A percentile compares a stretch with the other conserved stretches of the same genome.
Evolutionary conservation across 1,140 invertebrate genomes (phyloP).

Genomic region (Zophobas morio): DNA sequence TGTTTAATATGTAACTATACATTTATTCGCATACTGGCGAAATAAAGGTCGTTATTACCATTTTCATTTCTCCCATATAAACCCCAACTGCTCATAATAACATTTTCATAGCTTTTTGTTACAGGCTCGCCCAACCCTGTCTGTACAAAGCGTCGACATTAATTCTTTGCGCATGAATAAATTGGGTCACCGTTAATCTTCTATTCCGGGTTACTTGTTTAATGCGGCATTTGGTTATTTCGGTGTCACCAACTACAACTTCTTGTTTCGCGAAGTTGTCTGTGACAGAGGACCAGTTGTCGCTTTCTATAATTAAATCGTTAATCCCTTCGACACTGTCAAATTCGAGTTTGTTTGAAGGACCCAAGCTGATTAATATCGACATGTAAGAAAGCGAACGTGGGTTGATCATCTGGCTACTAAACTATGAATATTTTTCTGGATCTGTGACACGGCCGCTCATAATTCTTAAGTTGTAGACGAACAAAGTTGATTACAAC

Average conservation of each 20-base stretch:
- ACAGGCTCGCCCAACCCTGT: not conserved
- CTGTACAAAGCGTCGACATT: not conserved
- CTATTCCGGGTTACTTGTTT: not conserved
- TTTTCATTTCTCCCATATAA: too few species aligned
- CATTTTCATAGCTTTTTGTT: not conserved
- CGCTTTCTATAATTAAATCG: not conserved
- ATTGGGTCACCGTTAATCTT: slow-evolving; percentile 10
- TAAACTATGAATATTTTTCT: slow-evolving; percentile 1
- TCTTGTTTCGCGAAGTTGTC: not conserved
- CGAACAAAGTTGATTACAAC: slow-evolving; percentile 3
- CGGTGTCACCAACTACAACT: not conserved
- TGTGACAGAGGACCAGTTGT: not conserved
- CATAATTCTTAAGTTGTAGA: not conserved
- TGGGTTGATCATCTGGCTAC: not conserved
- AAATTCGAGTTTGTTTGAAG: not conserved
- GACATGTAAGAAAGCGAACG: not conserved
- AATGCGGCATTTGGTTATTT: slow-evolving; percentile 2
- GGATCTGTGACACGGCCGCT: not conserved
- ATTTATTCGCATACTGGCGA: not conserved
- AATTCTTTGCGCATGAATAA: slow-evolving; percentile 8
- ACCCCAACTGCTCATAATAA: not conserved
- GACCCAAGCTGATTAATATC: not conserved
- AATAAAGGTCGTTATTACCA: not conserved
- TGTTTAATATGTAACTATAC: too few species aligned
- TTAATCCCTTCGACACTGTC: not conserved